Evolutionary conservation across 1,140 invertebrate species (phyloP).

Genomic region (Ceratosolen solmsi): DNA sequence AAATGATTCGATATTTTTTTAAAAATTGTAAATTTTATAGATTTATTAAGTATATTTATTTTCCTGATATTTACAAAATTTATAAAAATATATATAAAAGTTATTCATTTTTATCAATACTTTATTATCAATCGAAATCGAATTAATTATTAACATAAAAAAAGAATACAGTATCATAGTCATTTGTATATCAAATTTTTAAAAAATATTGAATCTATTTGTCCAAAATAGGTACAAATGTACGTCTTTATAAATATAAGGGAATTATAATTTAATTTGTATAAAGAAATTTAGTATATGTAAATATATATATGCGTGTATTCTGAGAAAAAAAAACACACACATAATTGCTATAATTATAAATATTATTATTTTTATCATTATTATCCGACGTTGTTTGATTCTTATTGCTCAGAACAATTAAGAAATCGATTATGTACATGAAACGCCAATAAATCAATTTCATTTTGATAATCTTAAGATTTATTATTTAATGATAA

Average conservation of each 20-base stretch:
- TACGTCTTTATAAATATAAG: slow-evolving; percentile 55
- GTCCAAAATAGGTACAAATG: slow-evolving; percentile 58
- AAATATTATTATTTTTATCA: slow-evolving; percentile 40
- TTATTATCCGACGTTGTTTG: slow-evolving; percentile 54
- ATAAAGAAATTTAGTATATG: slow-evolving; percentile 58
- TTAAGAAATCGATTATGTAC: slow-evolving; percentile 59
- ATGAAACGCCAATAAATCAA: slow-evolving; percentile 66
- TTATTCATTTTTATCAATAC: no score
- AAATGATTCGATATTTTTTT: slow-evolving; percentile 46
- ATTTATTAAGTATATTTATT: no score
- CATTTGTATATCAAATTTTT: no score
- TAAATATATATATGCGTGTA: slow-evolving; percentile 57
- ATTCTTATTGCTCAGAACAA: slow-evolving; percentile 57
- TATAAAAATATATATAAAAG: no score
- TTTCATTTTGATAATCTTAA: slow-evolving; percentile 55
- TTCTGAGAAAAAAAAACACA: slow-evolving; percentile 54
- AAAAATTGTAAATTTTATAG: no score
- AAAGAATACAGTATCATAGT: no score
- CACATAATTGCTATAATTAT: slow-evolving; percentile 49
- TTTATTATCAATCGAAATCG: no score
- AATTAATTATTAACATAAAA: no score
- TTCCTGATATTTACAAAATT: no score
- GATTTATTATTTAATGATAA: slow-evolving; percentile 23
- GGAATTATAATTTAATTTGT: slow-evolving; percentile 62
- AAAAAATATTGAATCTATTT: slow-evolving; percentile 57